Evolutionary conservation across 2,888 invertebrate species (phyloP).

Genomic region (Acanthopleura granulata): DNA sequence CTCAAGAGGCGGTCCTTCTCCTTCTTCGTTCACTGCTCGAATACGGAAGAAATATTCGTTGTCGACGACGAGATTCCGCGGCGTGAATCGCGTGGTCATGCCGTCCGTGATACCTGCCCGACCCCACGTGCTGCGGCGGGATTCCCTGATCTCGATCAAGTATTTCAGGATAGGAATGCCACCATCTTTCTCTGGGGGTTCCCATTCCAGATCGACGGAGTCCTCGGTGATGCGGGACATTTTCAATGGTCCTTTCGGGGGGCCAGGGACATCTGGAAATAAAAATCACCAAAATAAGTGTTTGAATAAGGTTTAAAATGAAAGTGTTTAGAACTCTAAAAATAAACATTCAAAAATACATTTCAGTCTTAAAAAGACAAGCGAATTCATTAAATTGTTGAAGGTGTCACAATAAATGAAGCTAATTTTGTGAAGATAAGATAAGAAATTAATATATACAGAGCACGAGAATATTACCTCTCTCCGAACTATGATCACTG

Average conservation of each 20-base stretch:
- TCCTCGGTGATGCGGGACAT: constrained; percentile 96
- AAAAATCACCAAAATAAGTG: no score
- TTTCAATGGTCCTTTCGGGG: constrained; percentile 74
- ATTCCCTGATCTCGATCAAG: constrained; percentile 86
- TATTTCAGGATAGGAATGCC: constrained; percentile 88
- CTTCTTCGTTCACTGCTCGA: constrained; percentile 98
- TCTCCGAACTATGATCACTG: no score
- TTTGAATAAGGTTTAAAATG: no score
- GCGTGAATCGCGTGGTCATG: constrained; percentile 73
- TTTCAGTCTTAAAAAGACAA: no score
- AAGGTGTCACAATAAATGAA: no score
- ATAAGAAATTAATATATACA: no score
- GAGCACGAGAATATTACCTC: no score
- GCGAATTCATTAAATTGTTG: no score
- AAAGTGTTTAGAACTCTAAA: no score
- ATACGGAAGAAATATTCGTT: constrained; percentile 97
- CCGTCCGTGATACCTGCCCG: constrained; percentile 72
- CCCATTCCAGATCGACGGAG: constrained; percentile 95
- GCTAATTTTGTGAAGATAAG: no score
- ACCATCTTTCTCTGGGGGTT: constrained; percentile 95
- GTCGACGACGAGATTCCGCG: constrained; percentile 91
- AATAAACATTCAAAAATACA: no score
- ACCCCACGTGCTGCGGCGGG: constrained; percentile 94
- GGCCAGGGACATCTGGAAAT: constrained; percentile 55
- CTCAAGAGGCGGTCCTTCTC: constrained; percentile 90